Evolutionary conservation across 1,140 invertebrate species (phyloP).

Genomic region (Drosophila mayri): DNA sequence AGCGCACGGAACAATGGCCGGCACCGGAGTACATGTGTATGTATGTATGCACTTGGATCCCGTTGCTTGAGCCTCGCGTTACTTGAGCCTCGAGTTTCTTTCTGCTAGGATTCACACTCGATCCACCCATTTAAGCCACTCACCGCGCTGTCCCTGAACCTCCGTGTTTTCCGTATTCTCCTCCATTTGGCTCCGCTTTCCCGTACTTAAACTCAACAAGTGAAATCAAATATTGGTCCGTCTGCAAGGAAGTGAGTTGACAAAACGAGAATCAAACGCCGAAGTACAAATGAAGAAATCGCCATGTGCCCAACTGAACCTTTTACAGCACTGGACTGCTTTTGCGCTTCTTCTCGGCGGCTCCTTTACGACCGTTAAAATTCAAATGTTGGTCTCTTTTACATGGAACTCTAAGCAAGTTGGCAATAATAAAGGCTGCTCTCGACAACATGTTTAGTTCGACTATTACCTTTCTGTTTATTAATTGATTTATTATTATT

Average conservation of each 20-base stretch:
- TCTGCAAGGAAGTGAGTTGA: conserved; percentile 13
- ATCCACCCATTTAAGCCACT: conserved; percentile 11
- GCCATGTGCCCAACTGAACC: conserved; percentile 15
- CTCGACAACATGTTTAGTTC: background rate
- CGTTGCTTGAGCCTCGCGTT: conserved; percentile 16
- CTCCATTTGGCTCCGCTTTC: conserved; percentile 26
- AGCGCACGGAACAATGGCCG: background rate
- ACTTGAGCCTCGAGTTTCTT: conserved; percentile 4
- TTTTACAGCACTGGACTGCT: conserved; percentile 15
- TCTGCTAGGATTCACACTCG: background rate
- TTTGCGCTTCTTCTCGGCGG: conserved; percentile 6
- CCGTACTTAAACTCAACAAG: background rate
- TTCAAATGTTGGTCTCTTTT: background rate
- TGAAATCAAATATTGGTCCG: background rate
- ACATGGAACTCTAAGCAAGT: background rate
- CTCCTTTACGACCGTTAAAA: conserved; percentile 5
- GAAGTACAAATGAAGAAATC: conserved; percentile 7
- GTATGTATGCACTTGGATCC: background rate
- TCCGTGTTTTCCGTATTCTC: conserved; percentile 39
- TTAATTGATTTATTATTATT: background rate
- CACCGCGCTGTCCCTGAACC: conserved; percentile 29
- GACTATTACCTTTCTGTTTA: accelerated
- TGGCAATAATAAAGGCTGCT: background rate
- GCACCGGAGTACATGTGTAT: background rate
- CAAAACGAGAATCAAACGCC: conserved; percentile 3